Base-by-base conservation (phyloP, 2,797 vertebrate species). In the Oryzias sinensis region DNA sequence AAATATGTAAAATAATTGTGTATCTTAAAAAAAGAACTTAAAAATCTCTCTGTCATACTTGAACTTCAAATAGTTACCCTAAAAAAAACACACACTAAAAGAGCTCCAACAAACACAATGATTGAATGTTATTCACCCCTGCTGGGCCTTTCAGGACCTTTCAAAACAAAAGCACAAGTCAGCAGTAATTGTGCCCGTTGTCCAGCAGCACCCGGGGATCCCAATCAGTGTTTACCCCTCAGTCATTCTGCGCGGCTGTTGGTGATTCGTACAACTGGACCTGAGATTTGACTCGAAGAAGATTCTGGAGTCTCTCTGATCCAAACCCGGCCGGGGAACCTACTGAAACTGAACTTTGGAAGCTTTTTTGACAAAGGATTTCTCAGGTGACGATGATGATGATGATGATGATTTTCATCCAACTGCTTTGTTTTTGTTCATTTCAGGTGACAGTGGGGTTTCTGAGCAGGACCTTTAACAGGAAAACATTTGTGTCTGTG, bases 101-200 rank as follows among this genome's bases (percentile, higher is more conserved):
- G 53, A 74, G 40, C 76, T 72, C 56, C 55, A 67, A 56, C 70
- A 62, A 33, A 76, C 66, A 89, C 90, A 90, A 88, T 89, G 83
- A 59, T 42, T 61, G 72, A 68, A 77, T 76, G 79, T 76, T 77
- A 80, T 90, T 88, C 85, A 83, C 49, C 68, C 73, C 77, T 90
- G 69, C 92, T 91, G 86, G 91, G 90, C 77, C 78, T 89, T 93
- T 93, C 92, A 88, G 79, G 82, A 71, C 83, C 70, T 89, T 92
- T 90, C 86, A 89, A 57, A 78, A 76, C 78, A 72, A 68, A 11
- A 69, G 68, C 17, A 17, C 64, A 62, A 64, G 86, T 92, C 90
- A 92, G 91, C 91, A 91, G 76, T 89, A 74, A 82, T 65, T 70
- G 77, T 76, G 78, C 58, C 72, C 69, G 17, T 58, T 65, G 65